phyloP scores from a whole-genome alignment of 2,888 invertebrate species.

The Hirudinaria manillensis region DNA sequence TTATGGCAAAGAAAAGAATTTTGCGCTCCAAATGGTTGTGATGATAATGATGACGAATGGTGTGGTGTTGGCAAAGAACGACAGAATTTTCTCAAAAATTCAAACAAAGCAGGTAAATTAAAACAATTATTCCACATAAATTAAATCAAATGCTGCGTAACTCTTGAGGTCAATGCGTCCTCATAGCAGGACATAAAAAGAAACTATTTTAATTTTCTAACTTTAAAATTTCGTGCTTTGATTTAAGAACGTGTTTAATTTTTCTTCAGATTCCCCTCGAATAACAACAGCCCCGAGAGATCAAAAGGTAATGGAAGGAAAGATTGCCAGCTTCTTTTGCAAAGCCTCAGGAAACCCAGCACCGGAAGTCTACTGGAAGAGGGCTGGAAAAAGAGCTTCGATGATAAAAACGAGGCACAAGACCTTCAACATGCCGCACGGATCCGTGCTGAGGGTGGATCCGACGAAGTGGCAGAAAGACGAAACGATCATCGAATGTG shows the following conservation, averaged over 20 bases:
- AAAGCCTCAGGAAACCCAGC: constrained; percentile 68
- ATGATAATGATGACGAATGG: background rate
- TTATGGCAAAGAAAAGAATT: too few relatives aligned
- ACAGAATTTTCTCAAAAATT: too few relatives aligned
- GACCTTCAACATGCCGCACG: constrained; percentile 58
- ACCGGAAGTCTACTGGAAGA: constrained; percentile 90
- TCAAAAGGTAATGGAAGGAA: constrained; percentile 82
- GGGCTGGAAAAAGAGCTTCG: constrained; percentile 76
- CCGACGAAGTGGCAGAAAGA: constrained; percentile 79
- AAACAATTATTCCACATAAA: too few relatives aligned
- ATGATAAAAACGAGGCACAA: constrained; percentile 43
- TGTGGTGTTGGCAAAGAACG: background rate
- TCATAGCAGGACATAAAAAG: background rate
- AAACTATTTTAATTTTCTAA: constrained; percentile 50
- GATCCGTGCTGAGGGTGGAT: constrained; percentile 71
- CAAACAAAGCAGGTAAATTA: too few relatives aligned
- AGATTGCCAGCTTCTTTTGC: constrained; percentile 93
- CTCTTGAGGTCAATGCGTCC: too few relatives aligned
- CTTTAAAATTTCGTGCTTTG: too few relatives aligned
- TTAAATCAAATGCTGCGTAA: too few relatives aligned
- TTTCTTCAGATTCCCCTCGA: constrained; percentile 73
- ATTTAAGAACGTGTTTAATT: too few relatives aligned
- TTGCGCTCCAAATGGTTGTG: background rate
- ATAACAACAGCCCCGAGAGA: constrained; percentile 85
- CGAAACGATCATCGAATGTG: constrained; percentile 86